These are phyloP conservation scores for Scalopus aquaticus DNA, from an alignment of 2,113 vertebrate species.

Conservation along the genomic window DNA sequence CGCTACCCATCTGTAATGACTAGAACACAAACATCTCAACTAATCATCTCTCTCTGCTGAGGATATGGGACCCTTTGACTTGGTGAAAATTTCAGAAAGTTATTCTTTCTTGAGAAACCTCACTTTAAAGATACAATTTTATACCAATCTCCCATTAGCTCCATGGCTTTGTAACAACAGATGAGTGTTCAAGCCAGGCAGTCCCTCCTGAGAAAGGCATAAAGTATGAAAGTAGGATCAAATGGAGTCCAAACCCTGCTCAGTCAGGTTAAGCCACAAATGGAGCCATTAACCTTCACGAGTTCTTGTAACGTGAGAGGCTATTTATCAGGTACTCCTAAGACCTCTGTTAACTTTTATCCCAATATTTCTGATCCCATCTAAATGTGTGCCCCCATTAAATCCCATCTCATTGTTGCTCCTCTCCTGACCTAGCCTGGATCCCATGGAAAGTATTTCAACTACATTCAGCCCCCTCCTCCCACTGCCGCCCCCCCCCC, in stretches of 20 bases:
- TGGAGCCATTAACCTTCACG: neutral
- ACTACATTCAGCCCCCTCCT: neutral
- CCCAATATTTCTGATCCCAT: neutral
- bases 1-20: neutral
- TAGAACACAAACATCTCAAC: neutral
- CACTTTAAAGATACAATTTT: constrained; percentile 44
- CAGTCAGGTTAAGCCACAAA: neutral
- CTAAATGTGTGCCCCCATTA: neutral
- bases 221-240: accelerated
- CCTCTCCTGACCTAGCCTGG: neutral
- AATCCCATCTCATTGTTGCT: neutral
- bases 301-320: neutral
- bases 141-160: neutral
- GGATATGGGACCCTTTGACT: constrained; percentile 3
- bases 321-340: neutral
- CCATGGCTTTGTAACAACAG: neutral
- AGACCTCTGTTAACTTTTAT: neutral
- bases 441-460: neutral
- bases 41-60: neutral
- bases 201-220: neutral
- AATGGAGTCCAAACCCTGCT: neutral
- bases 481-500: too few relatives aligned
- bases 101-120: neutral
- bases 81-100: constrained; percentile 34
- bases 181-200: neutral